Base-by-base conservation (phyloP, 2,888 invertebrate species). In the Pseudococcus jackbeardsleyi region DNA sequence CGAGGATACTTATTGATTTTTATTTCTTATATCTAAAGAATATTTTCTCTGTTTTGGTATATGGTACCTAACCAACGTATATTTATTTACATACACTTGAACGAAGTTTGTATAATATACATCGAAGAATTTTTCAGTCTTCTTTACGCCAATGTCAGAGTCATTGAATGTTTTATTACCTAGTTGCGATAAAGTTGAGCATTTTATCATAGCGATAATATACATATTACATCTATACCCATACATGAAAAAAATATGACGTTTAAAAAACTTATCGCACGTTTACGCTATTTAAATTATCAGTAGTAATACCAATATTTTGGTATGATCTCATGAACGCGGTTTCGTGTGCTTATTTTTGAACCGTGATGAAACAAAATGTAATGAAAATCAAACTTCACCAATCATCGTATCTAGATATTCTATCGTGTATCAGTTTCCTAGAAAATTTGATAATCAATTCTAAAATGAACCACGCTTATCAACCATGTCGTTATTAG, bases 91-190 rank as follows among this genome's bases (percentile, higher is more conserved):
- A 0, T 50, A 42, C 42, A 42, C 42, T 42, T 8, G 42, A 42
- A 15, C 11, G 2, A 50, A 50, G 48, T 50, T 50, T 50, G 48
- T 12, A 33, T n/a, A n/a, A 64, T 22, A 11, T 8, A 59, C 15
- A 7, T n/a, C 59, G 59, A 22, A 22, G 22, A 64, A 64, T 64
- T 64, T 64, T 22, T 64, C 64, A 64, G 22, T 64, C 64, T 64
- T 64, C 19, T 64, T 64, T 22, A 59, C 15, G 64, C 64, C 64
- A 64, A 22, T 64, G 64, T 22, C 64, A 64, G 42, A 42, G 8
- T 64, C 64, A 64, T 64, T 19, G 22, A 64, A 64, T 64, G 64
- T 19, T 64, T 64, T 64, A 64, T 64, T 64, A 22, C 64, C 7
- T 64, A 11, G 26, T 33, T 12, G 22, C 12, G 64, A 64, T 64